Conservation (phyloP, 2,797 vertebrate species). For the Huso huso region DNA sequence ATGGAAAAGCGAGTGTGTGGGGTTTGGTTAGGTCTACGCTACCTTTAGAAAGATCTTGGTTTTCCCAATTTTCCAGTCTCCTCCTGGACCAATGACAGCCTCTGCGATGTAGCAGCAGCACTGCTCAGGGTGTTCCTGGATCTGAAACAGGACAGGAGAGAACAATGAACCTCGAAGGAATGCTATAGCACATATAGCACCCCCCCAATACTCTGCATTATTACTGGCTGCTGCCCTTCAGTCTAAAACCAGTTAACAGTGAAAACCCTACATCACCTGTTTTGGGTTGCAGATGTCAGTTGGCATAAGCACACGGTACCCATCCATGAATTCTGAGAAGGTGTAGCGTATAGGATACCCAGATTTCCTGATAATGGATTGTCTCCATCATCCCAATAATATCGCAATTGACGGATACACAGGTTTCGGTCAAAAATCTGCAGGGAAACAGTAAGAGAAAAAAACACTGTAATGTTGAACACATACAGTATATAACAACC, state of each 20-base stretch:
- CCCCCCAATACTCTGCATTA: no score
- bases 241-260: no score
- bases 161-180: no score
- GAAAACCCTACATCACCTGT: constrained; percentile 33
- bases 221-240: no score
- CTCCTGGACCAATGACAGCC: constrained; percentile 50
- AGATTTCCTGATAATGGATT: constrained; percentile 56
- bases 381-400: constrained; percentile 73
- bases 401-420: constrained; percentile 59
- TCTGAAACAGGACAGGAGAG: no score
- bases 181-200: no score
- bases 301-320: constrained; percentile 50
- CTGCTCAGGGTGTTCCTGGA: constrained; percentile 55
- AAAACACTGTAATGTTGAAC: not conserved
- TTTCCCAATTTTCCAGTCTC: constrained; percentile 85
- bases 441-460: constrained; percentile 7
- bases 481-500: not conserved
- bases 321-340: constrained; percentile 56
- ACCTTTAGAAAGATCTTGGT: constrained; percentile 96
- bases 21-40: constrained; percentile 4
- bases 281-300: constrained; percentile 21
- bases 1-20: no score
- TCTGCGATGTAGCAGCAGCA: constrained; percentile 72
- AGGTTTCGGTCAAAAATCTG: constrained; percentile 64
- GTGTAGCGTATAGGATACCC: constrained; percentile 65